These are phyloP conservation scores for Saccostrea glomerata DNA, from an alignment of 1,140 invertebrate genomes.

Conservation along the genomic window DNA sequence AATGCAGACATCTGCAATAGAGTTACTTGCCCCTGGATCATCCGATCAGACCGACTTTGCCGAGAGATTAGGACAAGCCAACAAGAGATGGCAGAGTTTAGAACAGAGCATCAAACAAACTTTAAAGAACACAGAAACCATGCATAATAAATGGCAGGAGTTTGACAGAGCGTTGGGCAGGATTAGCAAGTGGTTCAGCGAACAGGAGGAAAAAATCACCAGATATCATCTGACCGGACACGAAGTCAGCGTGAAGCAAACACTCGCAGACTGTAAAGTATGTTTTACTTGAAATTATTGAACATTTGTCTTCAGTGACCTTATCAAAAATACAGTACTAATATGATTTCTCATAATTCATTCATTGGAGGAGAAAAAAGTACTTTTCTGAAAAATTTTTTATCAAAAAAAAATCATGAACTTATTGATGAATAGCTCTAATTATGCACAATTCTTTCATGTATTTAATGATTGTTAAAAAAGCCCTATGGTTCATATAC, in stretches of 20 bases:
- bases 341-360: too few relatives aligned
- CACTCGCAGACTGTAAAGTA: conserved; percentile 75
- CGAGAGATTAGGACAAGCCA: conserved; percentile 71
- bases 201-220: conserved; percentile 73
- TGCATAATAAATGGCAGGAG: conserved; percentile 72
- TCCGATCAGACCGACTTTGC: conserved; percentile 74
- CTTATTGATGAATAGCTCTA: too few relatives aligned
- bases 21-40: conserved; percentile 25
- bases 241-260: conserved; percentile 73
- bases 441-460: too few relatives aligned
- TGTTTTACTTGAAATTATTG: not conserved
- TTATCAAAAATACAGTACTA: too few relatives aligned
- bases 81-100: conserved; percentile 70
- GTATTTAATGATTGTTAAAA: too few relatives aligned
- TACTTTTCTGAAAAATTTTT: too few relatives aligned
- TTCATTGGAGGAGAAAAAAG: too few relatives aligned
- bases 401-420: too few relatives aligned
- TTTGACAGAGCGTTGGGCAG: conserved; percentile 68
- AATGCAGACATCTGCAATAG: conserved; percentile 53
- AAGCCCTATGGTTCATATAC: too few relatives aligned
- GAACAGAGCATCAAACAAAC: conserved; percentile 68
- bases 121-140: conserved; percentile 67
- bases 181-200: conserved; percentile 71
- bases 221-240: conserved; percentile 72
- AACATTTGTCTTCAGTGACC: too few relatives aligned